phyloP scores from a whole-genome alignment of 2,888 invertebrate genomes.

The Metallyticus violacea region DNA sequence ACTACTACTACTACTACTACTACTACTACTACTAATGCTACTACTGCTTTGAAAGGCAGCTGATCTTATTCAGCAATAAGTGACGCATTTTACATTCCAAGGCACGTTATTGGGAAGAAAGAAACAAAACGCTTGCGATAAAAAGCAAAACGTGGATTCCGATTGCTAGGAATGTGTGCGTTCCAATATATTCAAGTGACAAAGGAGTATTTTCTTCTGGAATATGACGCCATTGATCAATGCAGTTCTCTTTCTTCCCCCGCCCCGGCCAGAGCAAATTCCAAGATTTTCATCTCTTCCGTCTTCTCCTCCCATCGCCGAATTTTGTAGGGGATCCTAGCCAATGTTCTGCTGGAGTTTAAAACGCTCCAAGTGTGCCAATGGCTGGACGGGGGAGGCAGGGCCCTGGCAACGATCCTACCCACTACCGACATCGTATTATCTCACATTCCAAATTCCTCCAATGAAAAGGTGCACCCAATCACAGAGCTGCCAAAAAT shows the following conservation, averaged over 20 bases:
- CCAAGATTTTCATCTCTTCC: not conserved
- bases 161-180: not conserved
- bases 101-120: not conserved
- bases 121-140: not conserved
- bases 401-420: not conserved
- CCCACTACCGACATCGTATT: not conserved
- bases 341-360: constrained; percentile 31
- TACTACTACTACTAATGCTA: too few species aligned
- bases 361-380: constrained; percentile 29
- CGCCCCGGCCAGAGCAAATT: not conserved
- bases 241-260: not conserved
- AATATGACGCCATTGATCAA: not conserved
- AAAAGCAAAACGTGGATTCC: not conserved
- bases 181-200: not conserved
- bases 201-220: not conserved
- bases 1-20: too few species aligned
- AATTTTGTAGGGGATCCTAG: constrained; percentile 2
- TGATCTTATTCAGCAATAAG: not conserved
- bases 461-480: not conserved
- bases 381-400: constrained; percentile 12
- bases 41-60: too few species aligned
- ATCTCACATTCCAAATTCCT: not conserved
- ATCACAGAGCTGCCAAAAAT: not conserved
- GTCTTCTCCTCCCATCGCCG: not conserved
- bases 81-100: not conserved